These are phyloP conservation scores for Pedetes capensis DNA, from an alignment of 2,113 vertebrate species.

Conservation along the genomic window DNA sequence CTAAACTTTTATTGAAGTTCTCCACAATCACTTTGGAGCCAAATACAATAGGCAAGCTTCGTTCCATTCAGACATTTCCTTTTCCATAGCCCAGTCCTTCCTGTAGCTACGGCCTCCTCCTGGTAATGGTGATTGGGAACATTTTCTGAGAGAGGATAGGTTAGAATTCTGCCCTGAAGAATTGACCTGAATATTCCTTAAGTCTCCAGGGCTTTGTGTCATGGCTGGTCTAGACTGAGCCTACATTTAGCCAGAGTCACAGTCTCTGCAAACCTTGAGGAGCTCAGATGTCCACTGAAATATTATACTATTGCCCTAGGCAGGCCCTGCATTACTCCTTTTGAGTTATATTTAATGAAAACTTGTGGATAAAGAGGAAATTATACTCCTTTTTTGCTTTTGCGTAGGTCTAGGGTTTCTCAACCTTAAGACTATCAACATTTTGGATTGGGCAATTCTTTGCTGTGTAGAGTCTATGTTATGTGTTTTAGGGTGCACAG, in stretches of 20 bases:
- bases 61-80: neutral
- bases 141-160: neutral
- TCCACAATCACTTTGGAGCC: neutral
- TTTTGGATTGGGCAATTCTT: neutral
- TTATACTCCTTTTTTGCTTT: neutral
- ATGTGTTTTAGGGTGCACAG: neutral
- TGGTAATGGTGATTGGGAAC: neutral
- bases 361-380: neutral
- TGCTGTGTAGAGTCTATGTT: neutral
- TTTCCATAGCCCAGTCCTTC: neutral
- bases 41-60: neutral
- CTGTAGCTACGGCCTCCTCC: neutral
- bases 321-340: neutral
- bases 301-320: neutral
- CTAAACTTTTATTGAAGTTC: conserved; percentile 13
- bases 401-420: neutral
- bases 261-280: neutral
- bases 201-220: neutral
- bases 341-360: conserved; percentile 25
- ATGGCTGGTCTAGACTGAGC: neutral
- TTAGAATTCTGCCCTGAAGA: neutral
- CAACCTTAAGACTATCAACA: too few species aligned
- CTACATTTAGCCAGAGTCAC: neutral
- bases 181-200: neutral
- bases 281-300: neutral